These are phyloP conservation scores for Petaurus breviceps DNA, from an alignment of 2,113 vertebrate genomes.

Conservation along the genomic window DNA sequence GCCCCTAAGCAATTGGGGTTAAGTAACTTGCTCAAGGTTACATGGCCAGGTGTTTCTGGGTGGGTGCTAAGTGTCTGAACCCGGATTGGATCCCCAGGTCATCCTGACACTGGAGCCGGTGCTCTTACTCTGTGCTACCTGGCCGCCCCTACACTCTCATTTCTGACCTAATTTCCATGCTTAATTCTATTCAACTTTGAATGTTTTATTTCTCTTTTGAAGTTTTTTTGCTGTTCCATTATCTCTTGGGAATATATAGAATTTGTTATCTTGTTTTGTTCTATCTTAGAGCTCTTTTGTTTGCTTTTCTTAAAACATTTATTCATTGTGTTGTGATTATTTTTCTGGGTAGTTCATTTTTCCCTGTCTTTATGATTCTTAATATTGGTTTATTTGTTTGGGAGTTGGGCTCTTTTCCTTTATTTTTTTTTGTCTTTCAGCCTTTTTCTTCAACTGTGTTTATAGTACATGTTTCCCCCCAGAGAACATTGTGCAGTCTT, in stretches of 20 bases:
- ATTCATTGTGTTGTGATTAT: background rate
- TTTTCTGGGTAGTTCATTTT: background rate
- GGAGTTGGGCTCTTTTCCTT: background rate
- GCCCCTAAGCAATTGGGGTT: too few relatives aligned
- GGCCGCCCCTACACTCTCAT: too few relatives aligned
- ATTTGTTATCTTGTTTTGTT: background rate
- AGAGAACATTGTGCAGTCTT: background rate
- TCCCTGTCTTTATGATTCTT: background rate
- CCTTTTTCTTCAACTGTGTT: background rate
- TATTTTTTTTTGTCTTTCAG: background rate
- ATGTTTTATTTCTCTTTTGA: background rate
- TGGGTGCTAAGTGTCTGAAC: too few relatives aligned
- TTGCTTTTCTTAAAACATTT: background rate
- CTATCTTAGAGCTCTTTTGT: background rate
- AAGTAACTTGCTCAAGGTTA: too few relatives aligned
- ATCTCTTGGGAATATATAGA: background rate
- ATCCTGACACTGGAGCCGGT: too few relatives aligned
- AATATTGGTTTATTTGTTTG: background rate
- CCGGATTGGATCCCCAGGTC: too few relatives aligned
- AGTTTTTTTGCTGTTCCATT: background rate
- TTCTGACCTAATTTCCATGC: background rate
- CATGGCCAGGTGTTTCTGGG: too few relatives aligned
- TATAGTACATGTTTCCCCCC: too few relatives aligned
- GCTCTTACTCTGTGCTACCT: too few relatives aligned
- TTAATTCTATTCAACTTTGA: background rate